Percentiles rank a stretch among this genome's conserved stretches.
These are phyloP conservation scores for Gallinago stenura DNA, from an alignment of 2,797 vertebrate species.

Conservation along the genomic window DNA sequence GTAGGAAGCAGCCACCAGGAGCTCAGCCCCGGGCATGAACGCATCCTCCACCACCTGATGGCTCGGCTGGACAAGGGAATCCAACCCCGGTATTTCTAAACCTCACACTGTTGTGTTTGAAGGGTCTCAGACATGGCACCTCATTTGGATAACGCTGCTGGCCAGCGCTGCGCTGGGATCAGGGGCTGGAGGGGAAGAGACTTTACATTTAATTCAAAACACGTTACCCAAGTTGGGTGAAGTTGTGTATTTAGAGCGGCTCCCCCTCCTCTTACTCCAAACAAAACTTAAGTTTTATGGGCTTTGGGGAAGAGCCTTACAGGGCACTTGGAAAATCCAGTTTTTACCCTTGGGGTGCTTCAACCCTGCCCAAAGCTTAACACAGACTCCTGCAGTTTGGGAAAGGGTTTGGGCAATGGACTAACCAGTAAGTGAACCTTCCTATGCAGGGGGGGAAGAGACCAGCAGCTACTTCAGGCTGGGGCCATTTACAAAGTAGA, in stretches of 20 bases:
- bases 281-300: neutral
- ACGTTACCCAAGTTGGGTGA: neutral
- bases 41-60: neutral
- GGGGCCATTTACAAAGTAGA: neutral
- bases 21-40: accelerated
- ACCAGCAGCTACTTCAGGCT: neutral
- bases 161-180: neutral
- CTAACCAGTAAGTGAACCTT: neutral
- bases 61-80: neutral
- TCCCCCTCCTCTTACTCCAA: neutral
- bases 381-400: accelerated
- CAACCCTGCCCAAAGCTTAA: neutral
- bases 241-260: neutral
- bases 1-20: neutral
- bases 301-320: neutral
- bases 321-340: neutral
- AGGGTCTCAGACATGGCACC: neutral
- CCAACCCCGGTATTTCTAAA: neutral
- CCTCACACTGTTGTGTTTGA: neutral
- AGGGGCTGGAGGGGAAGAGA: neutral
- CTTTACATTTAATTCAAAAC: neutral
- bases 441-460: accelerated
- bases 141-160: neutral
- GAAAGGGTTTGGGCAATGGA: too few relatives aligned
- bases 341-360: neutral